Evolutionary conservation across 92 coral and sea anemone species (phyloP).

Genomic region (Heliopora coerulea): DNA sequence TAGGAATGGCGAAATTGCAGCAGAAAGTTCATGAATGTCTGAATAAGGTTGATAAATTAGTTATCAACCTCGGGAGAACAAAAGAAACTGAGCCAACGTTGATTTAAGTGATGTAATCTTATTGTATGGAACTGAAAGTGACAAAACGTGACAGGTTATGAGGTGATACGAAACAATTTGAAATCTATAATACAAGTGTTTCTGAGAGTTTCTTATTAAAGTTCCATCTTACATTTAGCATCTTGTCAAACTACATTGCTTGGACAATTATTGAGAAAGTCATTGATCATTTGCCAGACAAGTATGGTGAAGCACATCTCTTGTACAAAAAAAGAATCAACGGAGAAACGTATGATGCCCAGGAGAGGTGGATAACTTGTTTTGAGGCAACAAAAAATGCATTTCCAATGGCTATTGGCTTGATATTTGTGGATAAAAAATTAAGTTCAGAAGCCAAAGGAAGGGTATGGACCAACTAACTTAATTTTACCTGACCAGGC

Average conservation of each 20-base stretch:
- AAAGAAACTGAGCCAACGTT: no score
- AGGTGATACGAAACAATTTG: no score
- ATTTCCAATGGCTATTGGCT: conserved; percentile 34
- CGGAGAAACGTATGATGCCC: conserved; percentile 17
- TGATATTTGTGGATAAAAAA: conserved; percentile 27
- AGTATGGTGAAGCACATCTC: conserved; percentile 7
- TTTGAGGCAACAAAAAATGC: conserved; percentile 5
- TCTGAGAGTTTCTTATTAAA: no score
- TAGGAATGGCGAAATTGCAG: no score
- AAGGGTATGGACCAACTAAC: conserved; percentile 10
- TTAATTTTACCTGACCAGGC: neutral
- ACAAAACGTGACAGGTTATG: no score
- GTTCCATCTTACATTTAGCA: conserved; percentile 16
- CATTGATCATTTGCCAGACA: conserved; percentile 20
- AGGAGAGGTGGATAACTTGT: conserved; percentile 26
- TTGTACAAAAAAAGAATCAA: conserved; percentile 2
- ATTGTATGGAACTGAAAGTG: no score
- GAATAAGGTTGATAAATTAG: no score
- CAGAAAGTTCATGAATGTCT: no score
- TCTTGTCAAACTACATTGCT: conserved; percentile 34
- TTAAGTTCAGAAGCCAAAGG: conserved; percentile 11
- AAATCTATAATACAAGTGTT: no score
- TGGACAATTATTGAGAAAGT: conserved; percentile 21
- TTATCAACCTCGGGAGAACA: no score
- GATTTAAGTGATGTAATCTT: no score